Evolutionary conservation across 2,113 vertebrate genomes (phyloP), one percentile per base, ranked within the genome.

Genomic region (Psephotus haematonotus): DNA sequence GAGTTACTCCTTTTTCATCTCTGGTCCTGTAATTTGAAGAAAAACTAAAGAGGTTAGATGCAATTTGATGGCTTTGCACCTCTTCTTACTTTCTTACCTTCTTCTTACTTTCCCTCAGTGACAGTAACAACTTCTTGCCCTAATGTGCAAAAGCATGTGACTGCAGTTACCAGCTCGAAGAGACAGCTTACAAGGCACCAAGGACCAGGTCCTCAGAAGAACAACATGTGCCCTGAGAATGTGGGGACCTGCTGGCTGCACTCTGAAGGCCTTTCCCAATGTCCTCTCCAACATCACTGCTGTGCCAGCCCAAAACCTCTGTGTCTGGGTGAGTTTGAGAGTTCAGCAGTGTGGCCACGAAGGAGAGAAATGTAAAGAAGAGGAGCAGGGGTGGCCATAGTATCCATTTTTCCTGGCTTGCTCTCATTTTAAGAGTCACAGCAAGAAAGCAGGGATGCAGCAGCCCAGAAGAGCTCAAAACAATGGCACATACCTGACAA

Each of bases 191-290:
- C 27, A 65, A 76, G 8, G 7, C 44, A 52, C 5, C 2, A 7
- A 82, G 31, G 18, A 53, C 6, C 37, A 31, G 8, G 18, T n/a
- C 7, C 19, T 67, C 41, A 50, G 68, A 82, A 69, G 72, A 74
- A 19, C 0, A 0, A 15, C 22, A 27, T 1, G 1, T 16, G 11
- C 31, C 18, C 20, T 28, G 33, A 28, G 31, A 91, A 44, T 19
- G 0, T 59, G 16, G 15, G 24, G 13, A 2, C 7, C 41, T 25
- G 7, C 19, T 60, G 35, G 33, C 23, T 89, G 31, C 43, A 17
- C 10, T 82, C 60, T 85, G 47, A 82, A 88, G 28, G 13, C 33
- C 37, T 60, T 85, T 76, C 39, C 53, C 2, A 2, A 6, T 0
- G 0, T 43, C 3, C 0, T 52, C 35, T 71, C 46, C 77, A 90